Percentiles rank a stretch among this genome's conserved stretches.
phyloP scores from a whole-genome alignment of 2,888 invertebrate genomes.

The Pandemis heparana region DNA sequence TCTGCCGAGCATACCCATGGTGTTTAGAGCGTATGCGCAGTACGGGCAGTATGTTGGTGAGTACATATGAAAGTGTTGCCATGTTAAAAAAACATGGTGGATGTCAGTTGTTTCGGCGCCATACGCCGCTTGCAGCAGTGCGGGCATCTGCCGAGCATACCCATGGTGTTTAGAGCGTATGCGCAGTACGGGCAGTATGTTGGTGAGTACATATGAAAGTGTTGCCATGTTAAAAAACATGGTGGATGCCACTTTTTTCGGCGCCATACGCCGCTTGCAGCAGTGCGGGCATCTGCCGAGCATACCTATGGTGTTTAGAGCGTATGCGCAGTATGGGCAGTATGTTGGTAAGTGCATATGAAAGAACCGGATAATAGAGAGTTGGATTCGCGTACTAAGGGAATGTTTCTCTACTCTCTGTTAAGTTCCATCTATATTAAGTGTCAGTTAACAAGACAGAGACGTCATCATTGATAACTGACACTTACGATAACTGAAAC shows the following conservation, averaged over 20 bases:
- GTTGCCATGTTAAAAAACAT: conserved; percentile 96
- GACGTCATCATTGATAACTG: too few relatives aligned
- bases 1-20: conserved; percentile 94
- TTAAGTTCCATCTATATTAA: too few relatives aligned
- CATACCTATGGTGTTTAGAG: conserved; percentile 94
- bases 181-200: conserved; percentile 96
- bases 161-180: conserved; percentile 96
- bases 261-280: conserved; percentile 95
- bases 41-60: conserved; percentile 95
- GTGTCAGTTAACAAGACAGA: too few relatives aligned
- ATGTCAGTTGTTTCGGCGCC: conserved; percentile 95
- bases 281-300: conserved; percentile 98
- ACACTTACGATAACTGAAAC: too few relatives aligned
- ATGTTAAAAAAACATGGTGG: conserved; percentile 96
- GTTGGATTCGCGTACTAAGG: too few relatives aligned
- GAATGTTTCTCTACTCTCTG: too few relatives aligned
- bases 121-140: conserved; percentile 96
- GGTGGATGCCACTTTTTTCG: conserved; percentile 95
- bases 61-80: conserved; percentile 92
- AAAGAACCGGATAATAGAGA: too few relatives aligned
- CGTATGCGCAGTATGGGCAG: conserved; percentile 96
- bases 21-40: conserved; percentile 96
- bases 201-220: conserved; percentile 91
- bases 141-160: conserved; percentile 96
- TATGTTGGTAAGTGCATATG: conserved; percentile 69